Base-by-base conservation (phyloP, 2,797 vertebrate genomes). In the Chanos chanos region DNA sequence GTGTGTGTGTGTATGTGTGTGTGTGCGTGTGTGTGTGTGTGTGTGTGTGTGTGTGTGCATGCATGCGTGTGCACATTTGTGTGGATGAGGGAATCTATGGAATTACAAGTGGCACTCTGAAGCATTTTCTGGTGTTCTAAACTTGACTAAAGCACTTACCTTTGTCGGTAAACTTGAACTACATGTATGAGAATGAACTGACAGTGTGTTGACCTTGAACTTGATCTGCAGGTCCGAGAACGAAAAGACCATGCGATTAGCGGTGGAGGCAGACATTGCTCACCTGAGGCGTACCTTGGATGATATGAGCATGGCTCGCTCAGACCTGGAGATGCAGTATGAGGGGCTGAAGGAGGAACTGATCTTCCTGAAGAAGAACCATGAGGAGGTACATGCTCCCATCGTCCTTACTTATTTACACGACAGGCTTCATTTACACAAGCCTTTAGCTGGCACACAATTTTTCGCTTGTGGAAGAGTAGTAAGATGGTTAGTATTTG, bases 331-430 rank as follows among this genome's bases (percentile, higher is more conserved):
- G 75, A 72, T 76, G 13, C 83, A 91, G 72, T 84, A 86, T 9
- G 92, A 93, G 78, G 44, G 64, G 13, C 80, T 92, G 70, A 91
- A 85, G 54, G 90, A 92, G 0, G 90, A 94, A 7, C 66, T 89
- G 41, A 67, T 90, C 60, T 74, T 77, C 7, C 77, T 93, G 60
- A 87, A 88, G 84, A 89, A 27, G 77, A 90, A 85, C 65, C 90
- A 94, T 0, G 68, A 90, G 28, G 86, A 94, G 89, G 92, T 92
- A 70, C 1, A 18, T n/a, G n/a, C n/a, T n/a, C n/a, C n/a, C n/a
- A n/a, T n/a, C n/a, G n/a, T n/a, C n/a, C n/a, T n/a, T n/a, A n/a
- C n/a, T n/a, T n/a, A n/a, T n/a, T n/a, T n/a, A n/a, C n/a, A n/a
- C n/a, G n/a, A n/a, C n/a, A n/a, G n/a, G n/a, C n/a, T n/a, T n/a